Percentiles rank a stretch among this genome's conserved stretches.
These are phyloP conservation scores for Cichladusa arquata DNA, from an alignment of 2,113 vertebrate genomes.

Conservation along the genomic window DNA sequence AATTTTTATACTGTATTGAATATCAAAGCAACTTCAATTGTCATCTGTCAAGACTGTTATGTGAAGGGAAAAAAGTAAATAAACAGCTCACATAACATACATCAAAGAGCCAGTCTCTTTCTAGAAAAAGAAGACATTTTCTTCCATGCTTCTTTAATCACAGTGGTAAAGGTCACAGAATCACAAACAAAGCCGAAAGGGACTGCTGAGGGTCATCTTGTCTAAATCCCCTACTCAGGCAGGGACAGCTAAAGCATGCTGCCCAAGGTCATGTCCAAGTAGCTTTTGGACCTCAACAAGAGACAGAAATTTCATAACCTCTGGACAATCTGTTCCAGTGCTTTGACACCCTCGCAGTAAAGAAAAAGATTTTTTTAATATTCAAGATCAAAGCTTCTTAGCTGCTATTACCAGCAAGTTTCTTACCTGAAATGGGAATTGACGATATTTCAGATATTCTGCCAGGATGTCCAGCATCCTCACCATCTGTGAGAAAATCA, in stretches of 20 bases:
- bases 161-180: neutral
- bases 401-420: neutral
- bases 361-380: neutral
- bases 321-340: neutral
- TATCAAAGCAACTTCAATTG: neutral
- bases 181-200: neutral
- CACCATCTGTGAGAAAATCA: slow-evolving; percentile 99
- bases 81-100: neutral
- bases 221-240: neutral
- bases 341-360: neutral
- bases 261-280: neutral
- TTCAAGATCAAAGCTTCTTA: neutral
- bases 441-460: slow-evolving; percentile 91
- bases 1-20: neutral
- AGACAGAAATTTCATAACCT: neutral
- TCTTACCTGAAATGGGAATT: slow-evolving; percentile 94
- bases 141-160: neutral
- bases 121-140: neutral
- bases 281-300: neutral
- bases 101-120: neutral
- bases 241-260: neutral
- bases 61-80: neutral
- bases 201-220: neutral
- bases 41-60: neutral
- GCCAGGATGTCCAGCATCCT: slow-evolving; percentile 99